Conservation (phyloP, 2,113 vertebrate genomes). For the Daboia siamensis region DNA sequence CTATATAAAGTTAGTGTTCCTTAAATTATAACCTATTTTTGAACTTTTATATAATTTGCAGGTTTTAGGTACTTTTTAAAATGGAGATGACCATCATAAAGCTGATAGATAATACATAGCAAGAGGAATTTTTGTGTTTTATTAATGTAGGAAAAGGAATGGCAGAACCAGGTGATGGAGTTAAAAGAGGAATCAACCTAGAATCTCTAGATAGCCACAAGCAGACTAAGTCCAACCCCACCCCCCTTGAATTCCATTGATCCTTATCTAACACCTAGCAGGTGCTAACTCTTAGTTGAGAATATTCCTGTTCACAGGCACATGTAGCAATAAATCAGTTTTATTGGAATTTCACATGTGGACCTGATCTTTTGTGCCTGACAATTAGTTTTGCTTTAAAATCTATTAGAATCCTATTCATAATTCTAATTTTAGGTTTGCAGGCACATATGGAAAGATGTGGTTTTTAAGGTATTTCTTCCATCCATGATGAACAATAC, state of each 20-base stretch:
- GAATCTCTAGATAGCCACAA: neutral
- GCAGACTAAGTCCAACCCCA: neutral
- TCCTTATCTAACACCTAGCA: neutral
- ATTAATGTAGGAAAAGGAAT: conserved; percentile 13
- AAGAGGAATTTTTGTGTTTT: conserved; percentile 20
- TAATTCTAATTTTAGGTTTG: conserved; percentile 7
- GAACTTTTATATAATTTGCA: neutral
- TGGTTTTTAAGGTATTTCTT: conserved; percentile 23
- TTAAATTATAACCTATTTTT: neutral
- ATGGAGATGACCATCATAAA: neutral
- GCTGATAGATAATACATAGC: neutral
- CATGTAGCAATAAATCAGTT: neutral
- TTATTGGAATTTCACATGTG: neutral
- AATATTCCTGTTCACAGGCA: neutral
- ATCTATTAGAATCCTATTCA: conserved; percentile 17
- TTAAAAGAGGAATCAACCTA: neutral
- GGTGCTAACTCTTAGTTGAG: neutral
- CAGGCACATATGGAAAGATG: conserved; percentile 14
- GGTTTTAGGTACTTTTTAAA: neutral
- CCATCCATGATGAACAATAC: neutral
- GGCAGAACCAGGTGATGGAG: neutral
- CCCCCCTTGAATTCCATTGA: neutral
- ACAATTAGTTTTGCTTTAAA: conserved; percentile 7
- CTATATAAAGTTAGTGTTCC: neutral
- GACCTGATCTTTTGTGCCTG: neutral